Conservation (phyloP, 2,797 vertebrate species). For the Natrix natrix region DNA sequence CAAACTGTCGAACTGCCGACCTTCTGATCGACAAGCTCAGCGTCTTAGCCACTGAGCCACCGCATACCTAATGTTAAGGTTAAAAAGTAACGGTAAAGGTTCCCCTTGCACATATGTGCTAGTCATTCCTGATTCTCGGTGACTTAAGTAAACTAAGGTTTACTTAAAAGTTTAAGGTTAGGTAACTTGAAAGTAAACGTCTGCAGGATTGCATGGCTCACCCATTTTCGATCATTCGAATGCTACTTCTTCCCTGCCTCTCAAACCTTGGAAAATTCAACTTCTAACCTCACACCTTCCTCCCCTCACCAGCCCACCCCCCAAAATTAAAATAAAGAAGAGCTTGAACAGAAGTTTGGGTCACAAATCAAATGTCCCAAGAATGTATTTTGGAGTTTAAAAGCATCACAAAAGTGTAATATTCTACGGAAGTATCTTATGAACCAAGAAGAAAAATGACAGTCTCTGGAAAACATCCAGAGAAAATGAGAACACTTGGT, state of each 20-base stretch:
- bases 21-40: too few relatives aligned
- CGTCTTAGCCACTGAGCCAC: too few relatives aligned
- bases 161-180: neutral
- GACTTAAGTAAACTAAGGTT: too few relatives aligned
- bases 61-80: too few relatives aligned
- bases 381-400: conserved; percentile 36
- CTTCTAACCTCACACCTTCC: neutral
- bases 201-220: neutral
- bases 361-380: conserved; percentile 43
- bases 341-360: conserved; percentile 30
- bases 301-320: neutral
- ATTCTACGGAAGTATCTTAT: conserved; percentile 44
- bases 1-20: too few relatives aligned
- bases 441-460: conserved; percentile 28
- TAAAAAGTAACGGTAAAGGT: too few relatives aligned
- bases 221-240: neutral
- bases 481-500: conserved; percentile 49
- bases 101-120: too few relatives aligned
- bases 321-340: neutral
- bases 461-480: conserved; percentile 39
- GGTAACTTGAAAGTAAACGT: neutral
- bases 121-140: too few relatives aligned
- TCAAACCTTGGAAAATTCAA: neutral
- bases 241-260: neutral
- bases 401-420: conserved; percentile 42